Percentiles rank a stretch among this genome's conserved stretches.
These are phyloP conservation scores for Junco hyemalis DNA, from an alignment of 2,113 vertebrate species.

Conservation along the genomic window DNA sequence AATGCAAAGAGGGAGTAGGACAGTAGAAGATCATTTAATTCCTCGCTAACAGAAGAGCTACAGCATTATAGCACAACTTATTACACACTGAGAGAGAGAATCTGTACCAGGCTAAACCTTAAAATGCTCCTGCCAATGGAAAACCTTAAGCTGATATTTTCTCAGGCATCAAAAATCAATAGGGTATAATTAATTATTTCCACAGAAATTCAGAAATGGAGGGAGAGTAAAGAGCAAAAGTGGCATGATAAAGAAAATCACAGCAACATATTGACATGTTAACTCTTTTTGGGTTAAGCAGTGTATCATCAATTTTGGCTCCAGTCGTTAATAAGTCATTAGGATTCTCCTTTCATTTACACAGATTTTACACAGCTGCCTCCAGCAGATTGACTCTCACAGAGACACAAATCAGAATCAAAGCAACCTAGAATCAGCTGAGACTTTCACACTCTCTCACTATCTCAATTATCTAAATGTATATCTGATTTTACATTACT, in stretches of 20 bases:
- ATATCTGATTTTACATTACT: background rate
- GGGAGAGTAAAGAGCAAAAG: background rate
- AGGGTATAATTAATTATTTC: background rate
- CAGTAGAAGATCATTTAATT: background rate
- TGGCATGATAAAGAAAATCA: background rate
- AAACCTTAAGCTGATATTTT: background rate
- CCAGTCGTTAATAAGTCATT: background rate
- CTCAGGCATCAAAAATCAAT: background rate
- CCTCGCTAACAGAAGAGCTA: background rate
- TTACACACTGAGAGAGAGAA: background rate
- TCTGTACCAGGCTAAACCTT: background rate
- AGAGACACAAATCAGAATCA: background rate
- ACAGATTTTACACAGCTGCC: background rate
- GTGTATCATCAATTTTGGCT: background rate
- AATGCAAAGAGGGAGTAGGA: background rate
- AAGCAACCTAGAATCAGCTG: background rate
- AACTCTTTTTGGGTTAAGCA: background rate
- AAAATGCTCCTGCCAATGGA: background rate
- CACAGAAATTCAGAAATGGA: background rate
- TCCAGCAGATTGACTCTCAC: background rate
- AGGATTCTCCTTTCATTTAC: background rate
- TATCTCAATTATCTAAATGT: background rate
- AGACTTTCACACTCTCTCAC: background rate
- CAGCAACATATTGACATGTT: background rate
- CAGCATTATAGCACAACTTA: background rate